These are phyloP conservation scores for Pseudomyrmex flavicornis DNA, from an alignment of 1,140 invertebrate genomes.

Conservation along the genomic window DNA sequence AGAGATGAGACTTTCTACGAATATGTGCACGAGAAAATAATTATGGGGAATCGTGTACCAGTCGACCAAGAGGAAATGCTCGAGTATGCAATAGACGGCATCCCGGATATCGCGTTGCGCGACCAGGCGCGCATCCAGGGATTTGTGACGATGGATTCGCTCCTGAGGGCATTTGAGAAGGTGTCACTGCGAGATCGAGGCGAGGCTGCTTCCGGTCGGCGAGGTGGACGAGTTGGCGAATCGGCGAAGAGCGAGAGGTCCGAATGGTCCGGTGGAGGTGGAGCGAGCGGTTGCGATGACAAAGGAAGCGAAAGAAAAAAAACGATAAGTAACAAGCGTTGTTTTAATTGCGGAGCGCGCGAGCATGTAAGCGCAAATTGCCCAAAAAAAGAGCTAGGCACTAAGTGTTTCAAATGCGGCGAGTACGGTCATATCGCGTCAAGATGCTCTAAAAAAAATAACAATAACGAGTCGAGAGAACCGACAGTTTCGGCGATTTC, in stretches of 20 bases:
- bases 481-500: background rate
- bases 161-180: background rate
- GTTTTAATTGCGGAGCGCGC: background rate
- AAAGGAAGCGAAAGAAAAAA: too few species aligned
- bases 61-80: slow-evolving; percentile 38
- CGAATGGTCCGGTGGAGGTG: too few species aligned
- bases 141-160: background rate
- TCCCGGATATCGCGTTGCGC: slow-evolving; percentile 38
- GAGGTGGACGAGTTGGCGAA: background rate
- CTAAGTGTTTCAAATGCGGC: too few species aligned
- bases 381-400: too few species aligned
- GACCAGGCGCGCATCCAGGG: slow-evolving; percentile 33
- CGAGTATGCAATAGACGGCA: slow-evolving; percentile 49
- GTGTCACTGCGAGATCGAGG: background rate
- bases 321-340: background rate
- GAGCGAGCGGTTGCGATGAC: too few species aligned
- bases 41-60: slow-evolving; percentile 15
- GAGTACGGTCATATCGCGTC: background rate
- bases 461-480: background rate
- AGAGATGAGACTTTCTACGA: slow-evolving; percentile 26
- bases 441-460: background rate
- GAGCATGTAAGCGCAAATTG: too few species aligned
- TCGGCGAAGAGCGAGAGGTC: too few species aligned
- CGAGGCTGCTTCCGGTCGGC: background rate
- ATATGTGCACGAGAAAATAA: slow-evolving; percentile 35